Percentiles rank a stretch among this genome's conserved stretches.
phyloP scores from a whole-genome alignment of 2,888 invertebrate genomes.

The Exocentrus adspersus region DNA sequence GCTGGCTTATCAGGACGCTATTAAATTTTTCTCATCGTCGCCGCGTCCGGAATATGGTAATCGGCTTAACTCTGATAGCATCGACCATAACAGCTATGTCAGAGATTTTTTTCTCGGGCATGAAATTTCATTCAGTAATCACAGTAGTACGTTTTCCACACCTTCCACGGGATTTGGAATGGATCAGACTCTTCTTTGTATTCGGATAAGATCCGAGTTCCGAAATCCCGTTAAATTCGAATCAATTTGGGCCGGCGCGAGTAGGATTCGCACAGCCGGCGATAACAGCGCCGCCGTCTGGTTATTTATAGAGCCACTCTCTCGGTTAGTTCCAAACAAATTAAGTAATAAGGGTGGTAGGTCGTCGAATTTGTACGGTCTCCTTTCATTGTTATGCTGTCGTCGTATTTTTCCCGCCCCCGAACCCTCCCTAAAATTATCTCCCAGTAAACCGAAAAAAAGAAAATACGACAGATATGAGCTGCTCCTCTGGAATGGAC shows the following conservation, averaged over 20 bases:
- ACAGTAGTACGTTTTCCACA: too few relatives aligned
- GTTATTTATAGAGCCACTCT: background rate
- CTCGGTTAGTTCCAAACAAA: slow-evolving; percentile 12
- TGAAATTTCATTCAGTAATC: too few relatives aligned
- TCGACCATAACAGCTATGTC: background rate
- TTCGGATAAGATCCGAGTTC: background rate
- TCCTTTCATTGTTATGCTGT: slow-evolving; percentile 1
- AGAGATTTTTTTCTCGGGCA: background rate
- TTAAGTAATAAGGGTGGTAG: slow-evolving; percentile 15
- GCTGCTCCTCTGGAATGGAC: background rate
- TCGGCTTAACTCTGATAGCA: background rate
- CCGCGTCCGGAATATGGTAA: background rate
- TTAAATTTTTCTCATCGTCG: slow-evolving; percentile 1
- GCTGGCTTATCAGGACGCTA: slow-evolving; percentile 5
- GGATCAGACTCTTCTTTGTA: too few relatives aligned
- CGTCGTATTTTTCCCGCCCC: slow-evolving; percentile 14
- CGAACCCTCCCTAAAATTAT: slow-evolving; percentile 12
- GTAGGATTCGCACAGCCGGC: background rate
- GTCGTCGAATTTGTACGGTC: background rate
- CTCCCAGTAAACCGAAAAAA: slow-evolving; percentile 12
- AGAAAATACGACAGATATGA: slow-evolving; percentile 12
- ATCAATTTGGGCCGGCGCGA: background rate
- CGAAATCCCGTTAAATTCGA: background rate
- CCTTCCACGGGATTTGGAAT: too few relatives aligned
- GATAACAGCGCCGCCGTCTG: background rate